Percentiles rank a stretch among this genome's conserved stretches.
These are phyloP conservation scores for Sebastes ruberrimus DNA, from an alignment of 2,797 vertebrate species.

Conservation along the genomic window DNA sequence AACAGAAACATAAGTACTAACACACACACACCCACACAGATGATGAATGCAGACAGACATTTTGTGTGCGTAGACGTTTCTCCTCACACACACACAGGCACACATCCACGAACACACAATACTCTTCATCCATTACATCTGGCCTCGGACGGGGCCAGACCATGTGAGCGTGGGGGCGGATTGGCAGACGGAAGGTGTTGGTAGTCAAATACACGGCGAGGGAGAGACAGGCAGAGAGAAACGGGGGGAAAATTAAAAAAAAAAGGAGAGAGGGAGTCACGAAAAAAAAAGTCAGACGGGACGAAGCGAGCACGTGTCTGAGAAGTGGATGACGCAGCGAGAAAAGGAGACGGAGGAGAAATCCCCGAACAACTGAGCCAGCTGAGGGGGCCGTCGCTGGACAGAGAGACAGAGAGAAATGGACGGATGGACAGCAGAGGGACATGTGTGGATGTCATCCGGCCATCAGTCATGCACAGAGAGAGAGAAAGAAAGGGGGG, in stretches of 20 bases:
- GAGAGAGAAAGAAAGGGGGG: conserved; percentile 19
- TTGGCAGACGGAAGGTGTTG: conserved; percentile 64
- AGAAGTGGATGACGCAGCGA: conserved; percentile 60
- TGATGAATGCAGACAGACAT: conserved; percentile 48
- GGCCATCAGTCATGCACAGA: conserved; percentile 74
- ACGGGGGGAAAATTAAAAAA: neutral
- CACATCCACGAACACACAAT: conserved; percentile 23
- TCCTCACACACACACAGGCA: neutral
- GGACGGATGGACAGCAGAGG: conserved; percentile 60
- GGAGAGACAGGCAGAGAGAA: conserved; percentile 11
- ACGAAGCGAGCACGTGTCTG: conserved; percentile 37
- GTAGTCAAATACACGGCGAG: conserved; percentile 56
- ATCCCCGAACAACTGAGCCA: conserved; percentile 61
- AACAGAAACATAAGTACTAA: conserved; percentile 34
- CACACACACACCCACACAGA: conserved; percentile 20
- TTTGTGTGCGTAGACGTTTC: conserved; percentile 10
- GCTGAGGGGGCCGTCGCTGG: conserved; percentile 57
- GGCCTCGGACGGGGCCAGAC: conserved; percentile 34
- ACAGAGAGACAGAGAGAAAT: neutral
- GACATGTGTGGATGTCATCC: conserved; percentile 83
- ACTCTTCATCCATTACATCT: conserved; percentile 62
- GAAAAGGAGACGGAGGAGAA: conserved; percentile 57
- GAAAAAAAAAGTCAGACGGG: conserved; percentile 24
- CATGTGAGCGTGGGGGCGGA: conserved; percentile 67
- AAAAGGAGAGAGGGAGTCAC: conserved; percentile 17